Evolutionary conservation across 1,140 invertebrate species (phyloP), one percentile per base, ranked within the genome.

Genomic region (Scaptodrosophila lebanonensis): DNA sequence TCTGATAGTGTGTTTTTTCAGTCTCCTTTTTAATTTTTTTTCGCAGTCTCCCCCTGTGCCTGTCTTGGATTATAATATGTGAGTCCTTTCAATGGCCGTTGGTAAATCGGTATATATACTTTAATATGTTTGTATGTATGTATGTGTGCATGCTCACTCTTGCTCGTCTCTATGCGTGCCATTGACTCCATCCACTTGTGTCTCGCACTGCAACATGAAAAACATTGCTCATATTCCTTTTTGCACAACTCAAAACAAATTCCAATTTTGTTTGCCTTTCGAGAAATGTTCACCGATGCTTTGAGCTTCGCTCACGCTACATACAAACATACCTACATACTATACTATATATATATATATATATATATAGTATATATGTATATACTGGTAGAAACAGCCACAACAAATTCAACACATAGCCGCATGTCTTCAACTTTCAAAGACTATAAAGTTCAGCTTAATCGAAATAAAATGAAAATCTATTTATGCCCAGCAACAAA

Each of bases 381-480:
- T n/a, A n/a, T n/a, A n/a, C n/a, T n/a, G n/a, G n/a, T n/a, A n/a
- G n/a, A n/a, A n/a, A n/a, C n/a, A n/a, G n/a, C n/a, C n/a, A n/a
- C n/a, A n/a, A n/a, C n/a, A n/a, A n/a, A n/a, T n/a, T n/a, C n/a
- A n/a, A n/a, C n/a, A n/a, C 22, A 3, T 4, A 25, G 13, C 9
- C 44, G 38, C 11, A 25, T 45, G 40, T 25, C 22, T 58, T 72
- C 51, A 45, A 45, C 77, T 77, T 72, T 77, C 72, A 67, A 67
- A 67, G 64, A 43, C 51, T 52, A 48, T 43, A 53, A 57, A 52
- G 33, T 40, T 48, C 30, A 44, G 35, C 52, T 29, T 22, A 44
- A 48, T 22, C 47, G 30, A 52, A 54, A 53, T 48, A 22, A 64
- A 64, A 77, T 71, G 63, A 77, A 76, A 77, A 65, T 61, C 53